Evolutionary conservation across 2,888 invertebrate genomes (phyloP), one percentile per base, ranked within the genome.

Genomic region (Volucella bombylans): DNA sequence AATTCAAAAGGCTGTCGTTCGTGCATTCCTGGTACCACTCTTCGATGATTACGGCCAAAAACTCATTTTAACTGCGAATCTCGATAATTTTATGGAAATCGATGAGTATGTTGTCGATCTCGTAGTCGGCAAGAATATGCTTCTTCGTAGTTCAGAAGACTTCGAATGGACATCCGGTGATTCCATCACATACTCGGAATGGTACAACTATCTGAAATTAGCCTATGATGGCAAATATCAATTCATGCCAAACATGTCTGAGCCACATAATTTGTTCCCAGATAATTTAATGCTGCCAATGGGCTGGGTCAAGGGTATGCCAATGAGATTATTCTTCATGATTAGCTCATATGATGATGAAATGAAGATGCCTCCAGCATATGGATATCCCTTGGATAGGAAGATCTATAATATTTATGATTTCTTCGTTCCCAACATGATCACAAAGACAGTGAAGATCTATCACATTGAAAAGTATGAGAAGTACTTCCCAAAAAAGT

Each of bases 311-410:
- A 23, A 23, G 4, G 23, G 23, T 23, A 23, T 23, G 23, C 23
- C 23, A 23, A 23, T 94, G 90, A 92, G 94, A 80, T 88, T 95
- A 49, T 91, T 94, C 90, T 94, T 94, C 59, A 92, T 94, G 89
- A 92, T 95, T 80, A 91, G 93, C 50, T 93, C 94, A 87, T 92
- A 92, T 88, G 64, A 57, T 18, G 87, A 18, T n/a, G 72, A 62
- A 38, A 23, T 23, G 23, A 23, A 23, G 23, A 23, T 23, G 23
- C 23, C 23, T 23, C 23, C 23, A 50, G 15, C 95, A 54, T 92
- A 94, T 87, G 95, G 94, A 67, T 96, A 94, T 93, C 96, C 96
- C 86, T 93, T 96, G 88, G 95, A 96, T 89, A 94, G 95, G 87
- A 92, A 92, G 8, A 93, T 95, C 88, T 91, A 91, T 92, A 92